Percentiles rank a stretch among this genome's conserved stretches.
Conservation (phyloP, 1,140 invertebrate genomes). For the Charaxes varanes region DNA sequence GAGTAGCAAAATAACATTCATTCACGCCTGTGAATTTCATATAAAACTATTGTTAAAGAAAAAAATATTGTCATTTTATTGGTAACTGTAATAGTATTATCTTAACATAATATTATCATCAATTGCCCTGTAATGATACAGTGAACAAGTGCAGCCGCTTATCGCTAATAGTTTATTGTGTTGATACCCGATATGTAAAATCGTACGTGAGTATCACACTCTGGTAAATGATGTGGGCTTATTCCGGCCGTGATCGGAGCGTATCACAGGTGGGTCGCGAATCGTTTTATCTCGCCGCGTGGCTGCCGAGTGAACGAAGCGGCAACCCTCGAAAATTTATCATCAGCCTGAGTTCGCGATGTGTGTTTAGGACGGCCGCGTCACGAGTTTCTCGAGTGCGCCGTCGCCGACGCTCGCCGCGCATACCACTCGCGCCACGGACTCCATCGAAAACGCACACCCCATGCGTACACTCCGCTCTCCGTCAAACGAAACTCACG, state of each 20-base stretch:
- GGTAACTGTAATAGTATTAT: no score
- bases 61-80: no score
- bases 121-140: no score
- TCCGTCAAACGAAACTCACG: constrained; percentile 29
- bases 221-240: constrained; percentile 32
- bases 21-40: no score
- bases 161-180: no score
- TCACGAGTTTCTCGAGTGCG: constrained; percentile 53
- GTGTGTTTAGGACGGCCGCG: constrained; percentile 48
- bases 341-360: constrained; percentile 38
- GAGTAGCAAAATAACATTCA: no score
- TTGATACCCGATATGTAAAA: no score
- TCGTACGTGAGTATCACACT: constrained; percentile 47
- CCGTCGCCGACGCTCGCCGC: constrained; percentile 48
- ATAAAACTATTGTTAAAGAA: no score
- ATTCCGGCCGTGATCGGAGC: constrained; percentile 46
- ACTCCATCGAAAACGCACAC: constrained; percentile 47
- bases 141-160: no score
- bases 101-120: no score
- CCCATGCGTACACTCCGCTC: constrained; percentile 29
- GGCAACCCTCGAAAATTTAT: constrained; percentile 61
- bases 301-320: constrained; percentile 47
- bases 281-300: constrained; percentile 52
- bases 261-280: constrained; percentile 37
- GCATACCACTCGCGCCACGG: constrained; percentile 61